Evolutionary conservation across 2,888 invertebrate species (phyloP).

Genomic region (Calameuta idolon): DNA sequence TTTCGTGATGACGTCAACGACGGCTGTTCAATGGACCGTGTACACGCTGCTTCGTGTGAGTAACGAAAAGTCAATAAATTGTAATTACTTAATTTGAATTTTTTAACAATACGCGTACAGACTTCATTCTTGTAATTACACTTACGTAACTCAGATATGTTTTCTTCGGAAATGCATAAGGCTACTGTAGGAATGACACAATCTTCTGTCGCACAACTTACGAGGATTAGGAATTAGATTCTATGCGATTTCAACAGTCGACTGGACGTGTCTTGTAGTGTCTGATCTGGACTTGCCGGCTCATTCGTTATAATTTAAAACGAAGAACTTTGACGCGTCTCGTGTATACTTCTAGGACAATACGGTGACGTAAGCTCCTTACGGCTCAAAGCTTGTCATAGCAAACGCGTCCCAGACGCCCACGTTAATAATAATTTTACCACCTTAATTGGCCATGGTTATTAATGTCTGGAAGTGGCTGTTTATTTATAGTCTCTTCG

Average conservation of each 20-base stretch:
- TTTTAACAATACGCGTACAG: too few relatives aligned
- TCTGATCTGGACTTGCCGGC: constrained; percentile 33
- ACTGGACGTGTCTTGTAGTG: not conserved
- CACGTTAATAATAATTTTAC: constrained; percentile 51
- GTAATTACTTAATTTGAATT: too few relatives aligned
- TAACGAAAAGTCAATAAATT: too few relatives aligned
- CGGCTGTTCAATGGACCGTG: too few relatives aligned
- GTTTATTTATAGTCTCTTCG: constrained; percentile 9
- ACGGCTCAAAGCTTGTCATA: constrained; percentile 25
- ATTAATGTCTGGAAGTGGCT: constrained; percentile 38
- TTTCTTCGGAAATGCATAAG: not conserved
- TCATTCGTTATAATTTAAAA: constrained; percentile 45
- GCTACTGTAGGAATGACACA: not conserved
- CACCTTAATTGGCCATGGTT: constrained; percentile 53
- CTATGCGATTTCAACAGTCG: not conserved
- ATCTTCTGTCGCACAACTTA: not conserved
- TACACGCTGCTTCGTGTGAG: too few relatives aligned
- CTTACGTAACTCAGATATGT: not conserved
- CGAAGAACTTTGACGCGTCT: constrained; percentile 7
- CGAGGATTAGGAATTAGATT: not conserved
- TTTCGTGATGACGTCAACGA: too few relatives aligned
- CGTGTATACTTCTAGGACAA: not conserved
- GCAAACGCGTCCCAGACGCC: constrained; percentile 34
- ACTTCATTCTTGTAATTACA: not conserved
- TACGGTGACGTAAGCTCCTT: constrained; percentile 43